Percentiles rank a stretch among this genome's conserved stretches.
phyloP scores from a whole-genome alignment of 2,888 invertebrate species.

The Meghimatium bilineatum region DNA sequence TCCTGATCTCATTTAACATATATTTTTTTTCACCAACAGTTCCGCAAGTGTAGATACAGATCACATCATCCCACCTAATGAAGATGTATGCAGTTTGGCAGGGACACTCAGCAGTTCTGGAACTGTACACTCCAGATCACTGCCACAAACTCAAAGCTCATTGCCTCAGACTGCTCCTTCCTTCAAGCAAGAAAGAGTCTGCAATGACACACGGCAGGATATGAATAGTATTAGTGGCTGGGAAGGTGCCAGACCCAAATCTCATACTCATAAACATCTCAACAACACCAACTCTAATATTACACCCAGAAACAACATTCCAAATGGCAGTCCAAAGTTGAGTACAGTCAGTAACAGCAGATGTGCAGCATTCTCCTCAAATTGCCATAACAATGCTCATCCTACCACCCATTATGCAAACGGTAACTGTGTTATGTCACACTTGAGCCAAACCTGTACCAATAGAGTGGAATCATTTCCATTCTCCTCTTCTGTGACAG shows the following conservation, averaged over 20 bases:
- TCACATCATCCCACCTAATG: background rate
- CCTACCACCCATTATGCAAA: conserved; percentile 39
- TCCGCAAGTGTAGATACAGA: conserved; percentile 10
- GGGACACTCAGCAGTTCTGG: conserved; percentile 44
- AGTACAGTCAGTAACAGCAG: conserved; percentile 13
- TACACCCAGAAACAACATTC: conserved; percentile 32
- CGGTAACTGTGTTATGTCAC: conserved; percentile 35
- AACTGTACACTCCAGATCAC: conserved; percentile 46
- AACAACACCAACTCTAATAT: conserved; percentile 18
- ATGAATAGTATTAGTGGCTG: conserved; percentile 44
- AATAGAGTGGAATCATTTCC: conserved; percentile 39
- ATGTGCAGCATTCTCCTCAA: conserved; percentile 38
- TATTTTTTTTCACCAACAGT: background rate
- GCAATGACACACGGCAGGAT: conserved; percentile 23
- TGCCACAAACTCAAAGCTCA: conserved; percentile 52
- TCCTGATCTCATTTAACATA: background rate
- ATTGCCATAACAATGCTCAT: conserved; percentile 11
- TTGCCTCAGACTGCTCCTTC: conserved; percentile 49
- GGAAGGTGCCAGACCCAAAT: conserved; percentile 56
- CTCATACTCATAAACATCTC: conserved; percentile 37
- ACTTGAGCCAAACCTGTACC: conserved; percentile 22
- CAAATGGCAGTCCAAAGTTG: conserved; percentile 28
- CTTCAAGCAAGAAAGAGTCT: conserved; percentile 42
- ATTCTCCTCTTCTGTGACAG: background rate
- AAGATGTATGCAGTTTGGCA: conserved; percentile 7